Percentiles rank a stretch among this genome's conserved stretches.
Evolutionary conservation across 2,888 invertebrate genomes (phyloP).

Genomic region (Cheilosia urbana): DNA sequence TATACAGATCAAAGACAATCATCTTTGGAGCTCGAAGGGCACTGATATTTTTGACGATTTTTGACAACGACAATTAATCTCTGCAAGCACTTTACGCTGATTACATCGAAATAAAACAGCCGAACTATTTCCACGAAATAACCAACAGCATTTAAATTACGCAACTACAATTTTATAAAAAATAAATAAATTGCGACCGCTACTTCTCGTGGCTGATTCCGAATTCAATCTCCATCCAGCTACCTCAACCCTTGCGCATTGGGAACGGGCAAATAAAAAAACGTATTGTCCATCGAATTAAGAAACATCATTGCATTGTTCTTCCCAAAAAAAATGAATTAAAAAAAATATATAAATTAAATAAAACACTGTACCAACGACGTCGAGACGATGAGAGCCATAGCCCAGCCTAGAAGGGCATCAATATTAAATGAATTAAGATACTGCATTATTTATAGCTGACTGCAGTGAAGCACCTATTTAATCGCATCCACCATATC

Average conservation of each 20-base stretch:
- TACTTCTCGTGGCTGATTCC: background rate
- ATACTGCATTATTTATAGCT: constrained; percentile 20
- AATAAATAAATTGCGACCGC: no score
- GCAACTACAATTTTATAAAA: no score
- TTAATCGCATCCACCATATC: background rate
- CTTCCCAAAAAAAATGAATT: background rate
- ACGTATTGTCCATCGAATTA: background rate
- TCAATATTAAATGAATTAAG: constrained; percentile 33
- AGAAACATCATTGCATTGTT: background rate
- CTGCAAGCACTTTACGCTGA: no score
- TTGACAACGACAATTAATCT: no score
- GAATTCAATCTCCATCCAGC: background rate
- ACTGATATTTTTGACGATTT: no score
- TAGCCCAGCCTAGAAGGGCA: background rate
- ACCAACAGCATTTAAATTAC: no score
- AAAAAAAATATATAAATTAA: background rate
- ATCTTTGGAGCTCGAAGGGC: no score
- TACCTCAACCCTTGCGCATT: no score
- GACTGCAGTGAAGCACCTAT: constrained; percentile 32
- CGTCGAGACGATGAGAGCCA: background rate
- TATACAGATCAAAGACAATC: no score
- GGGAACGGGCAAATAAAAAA: no score
- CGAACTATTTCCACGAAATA: no score
- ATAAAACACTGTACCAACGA: background rate
- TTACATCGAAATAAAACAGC: no score